Evolutionary conservation across 2,888 invertebrate species (phyloP), one percentile per base, ranked within the genome.

Genomic region (Aromia moschata): DNA sequence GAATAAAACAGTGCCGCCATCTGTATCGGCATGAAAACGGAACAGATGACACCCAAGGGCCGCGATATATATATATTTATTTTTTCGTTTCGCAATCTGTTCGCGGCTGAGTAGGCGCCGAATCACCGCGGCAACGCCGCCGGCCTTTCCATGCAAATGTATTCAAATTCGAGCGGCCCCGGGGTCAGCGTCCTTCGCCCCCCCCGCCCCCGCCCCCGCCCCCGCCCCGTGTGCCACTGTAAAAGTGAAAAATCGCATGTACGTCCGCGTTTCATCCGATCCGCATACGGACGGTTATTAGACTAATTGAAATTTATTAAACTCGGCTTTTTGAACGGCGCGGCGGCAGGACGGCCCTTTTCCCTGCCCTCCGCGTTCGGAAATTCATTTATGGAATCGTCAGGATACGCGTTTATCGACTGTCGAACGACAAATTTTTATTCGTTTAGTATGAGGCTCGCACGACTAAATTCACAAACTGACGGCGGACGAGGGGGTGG

Each of bases 121-220:
- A 52, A 17, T 52, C 52, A 41, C 17, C 30, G 41, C 41, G 17
- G 33, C 41, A 52, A 38, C 52, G 41, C 41, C 52, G 41, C 41
- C 52, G 18, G 52, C 41, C 41, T 52, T 52, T 52, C 52, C 41
- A 52, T 52, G 52, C 41, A 52, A 52, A 52, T 52, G 25, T 52
- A 52, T 52, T 52, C 52, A 41, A 52, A 52, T 52, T 52, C 52
- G 31, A 52, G 16, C 20, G 41, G 18, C 52, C 30, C 52, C 14
- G 17, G 52, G 52, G 52, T 52, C 52, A 52, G 31, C 17, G 52
- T 52, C 40, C 52, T 52, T 41, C 30, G 41, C 37, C 18, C 16
- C 11, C 16, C 31, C 41, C 52, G n/a, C n/a, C 17, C 40, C 41
- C 40, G 40, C 41, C 31, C 30, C 31, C 37, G 16, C 16, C 11